Base-by-base conservation (phyloP, 1,140 invertebrate species). In the Yoshiicerus persimilis region DNA sequence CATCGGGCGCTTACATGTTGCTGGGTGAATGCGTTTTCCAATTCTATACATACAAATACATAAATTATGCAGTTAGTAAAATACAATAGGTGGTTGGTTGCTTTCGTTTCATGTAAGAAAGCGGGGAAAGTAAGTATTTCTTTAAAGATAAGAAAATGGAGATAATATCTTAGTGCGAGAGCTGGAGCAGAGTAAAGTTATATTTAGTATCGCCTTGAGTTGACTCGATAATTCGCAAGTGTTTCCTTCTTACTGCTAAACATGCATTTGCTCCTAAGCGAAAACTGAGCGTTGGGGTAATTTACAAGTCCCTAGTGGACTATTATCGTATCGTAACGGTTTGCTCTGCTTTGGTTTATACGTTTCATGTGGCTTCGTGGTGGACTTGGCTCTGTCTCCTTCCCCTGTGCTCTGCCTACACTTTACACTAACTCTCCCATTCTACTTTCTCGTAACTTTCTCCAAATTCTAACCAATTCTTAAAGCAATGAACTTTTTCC, bases 271-370 rank as follows among this genome's bases (percentile, higher is more conserved):
- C 32, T 80, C 20, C 75, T 80, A 80, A 80, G 75, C 75, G 75
- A 80, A 80, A 80, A 80, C 75, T 80, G 75, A 80, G 75, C 75
- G 75, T 80, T 36, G 75, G 66, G 75, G 32, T 80, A 80, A 80
- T 80, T 80, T 80, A 80, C 75, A 80, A 80, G 75, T 80, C 75
- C 75, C 75, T 80, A 16, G 75, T 36, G 75, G 20, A 80, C 75
- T 80, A 80, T 80, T 80, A 80, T 80, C 75, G 75, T 80, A 80
- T 80, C 75, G 32, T 36, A 80, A n/a, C 75, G 32, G 30, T 32
- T 80, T 38, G 32, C 27, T 80, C 32, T 80, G 64, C 47, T 56
- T 56, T 56, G 47, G 16, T 56, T 56, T 56, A 56, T 56, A 56
- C 47, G 47, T 56, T 56, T 56, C 13, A n/a, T 56, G 47, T 3